These are phyloP conservation scores for Lethrus apterus DNA, from an alignment of 1,140 invertebrate species.

Conservation along the genomic window DNA sequence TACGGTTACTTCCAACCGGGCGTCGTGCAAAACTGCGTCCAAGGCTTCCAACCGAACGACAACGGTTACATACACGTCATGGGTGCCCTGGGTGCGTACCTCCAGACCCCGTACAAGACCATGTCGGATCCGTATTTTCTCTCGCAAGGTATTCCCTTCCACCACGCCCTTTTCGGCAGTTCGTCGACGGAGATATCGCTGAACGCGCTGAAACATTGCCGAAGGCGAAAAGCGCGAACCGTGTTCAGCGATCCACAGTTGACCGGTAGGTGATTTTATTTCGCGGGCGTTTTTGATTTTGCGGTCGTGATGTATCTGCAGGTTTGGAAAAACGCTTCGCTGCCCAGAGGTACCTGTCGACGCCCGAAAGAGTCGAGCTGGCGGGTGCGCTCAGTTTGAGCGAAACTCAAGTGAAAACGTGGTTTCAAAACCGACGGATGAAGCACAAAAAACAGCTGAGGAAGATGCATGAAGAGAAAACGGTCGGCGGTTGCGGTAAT, in stretches of 20 bases:
- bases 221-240: conserved; percentile 88
- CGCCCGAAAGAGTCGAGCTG: conserved; percentile 91
- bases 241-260: conserved; percentile 97
- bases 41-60: conserved; percentile 26
- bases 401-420: conserved; percentile 97
- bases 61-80: conserved; percentile 52
- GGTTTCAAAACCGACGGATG: conserved; percentile 97
- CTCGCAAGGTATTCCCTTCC: conserved; percentile 64
- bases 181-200: conserved; percentile 52
- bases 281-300: background rate
- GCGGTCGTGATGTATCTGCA: no score
- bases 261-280: conserved; percentile 46
- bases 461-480: conserved; percentile 54
- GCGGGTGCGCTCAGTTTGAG: conserved; percentile 86
- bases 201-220: conserved; percentile 77
- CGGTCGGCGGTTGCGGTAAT: no score
- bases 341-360: conserved; percentile 91
- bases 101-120: conserved; percentile 54
- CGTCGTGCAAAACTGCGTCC: conserved; percentile 23
- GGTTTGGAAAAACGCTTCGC: conserved; percentile 94
- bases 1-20: conserved; percentile 32
- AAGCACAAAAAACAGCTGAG: conserved; percentile 94
- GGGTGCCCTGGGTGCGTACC: conserved; percentile 52
- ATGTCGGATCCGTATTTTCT: conserved; percentile 59
- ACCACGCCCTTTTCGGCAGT: conserved; percentile 59